phyloP scores from a whole-genome alignment of 1,140 invertebrate genomes.

The Paraescarpia echinospica region DNA sequence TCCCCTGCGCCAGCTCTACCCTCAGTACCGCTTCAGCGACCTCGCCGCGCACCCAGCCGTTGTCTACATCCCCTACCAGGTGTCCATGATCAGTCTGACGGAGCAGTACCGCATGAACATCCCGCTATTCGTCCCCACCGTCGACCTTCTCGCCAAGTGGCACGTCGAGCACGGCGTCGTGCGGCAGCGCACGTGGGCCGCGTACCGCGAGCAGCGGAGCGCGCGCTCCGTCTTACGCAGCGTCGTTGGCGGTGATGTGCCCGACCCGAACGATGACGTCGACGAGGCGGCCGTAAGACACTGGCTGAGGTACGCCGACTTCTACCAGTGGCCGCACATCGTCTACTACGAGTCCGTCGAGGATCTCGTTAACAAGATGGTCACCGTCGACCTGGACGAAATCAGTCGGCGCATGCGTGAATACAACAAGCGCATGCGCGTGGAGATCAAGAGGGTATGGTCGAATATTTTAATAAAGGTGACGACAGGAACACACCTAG shows the following conservation, averaged over 20 bases:
- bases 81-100: constrained; percentile 31
- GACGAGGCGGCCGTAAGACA: constrained; percentile 28
- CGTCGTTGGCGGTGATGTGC: constrained; percentile 21
- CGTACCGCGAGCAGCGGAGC: constrained; percentile 19
- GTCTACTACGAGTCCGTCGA: constrained; percentile 31
- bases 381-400: constrained; percentile 22
- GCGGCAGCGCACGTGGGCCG: constrained; percentile 29
- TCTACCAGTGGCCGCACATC: constrained; percentile 32
- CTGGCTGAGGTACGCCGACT: constrained; percentile 31
- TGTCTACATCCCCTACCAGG: constrained; percentile 31
- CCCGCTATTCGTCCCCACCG: constrained; percentile 30
- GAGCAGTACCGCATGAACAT: constrained; percentile 34
- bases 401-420: constrained; percentile 29
- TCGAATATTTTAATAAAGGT: constrained; percentile 28
- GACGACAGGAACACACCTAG: constrained; percentile 17
- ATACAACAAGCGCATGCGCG: constrained; percentile 23
- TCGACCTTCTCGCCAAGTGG: constrained; percentile 29
- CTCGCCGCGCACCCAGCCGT: constrained; percentile 28
- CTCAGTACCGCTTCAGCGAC: constrained; percentile 31
- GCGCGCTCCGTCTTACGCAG: constrained; percentile 13
- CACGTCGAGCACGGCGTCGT: constrained; percentile 31
- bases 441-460: constrained; percentile 25
- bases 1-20: constrained; percentile 30
- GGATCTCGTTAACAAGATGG: constrained; percentile 30
- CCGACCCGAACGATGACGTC: constrained; percentile 30